Conservation (phyloP, 35 echinoderm and acorn worm species). For the Eucidaris tribuloides region DNA sequence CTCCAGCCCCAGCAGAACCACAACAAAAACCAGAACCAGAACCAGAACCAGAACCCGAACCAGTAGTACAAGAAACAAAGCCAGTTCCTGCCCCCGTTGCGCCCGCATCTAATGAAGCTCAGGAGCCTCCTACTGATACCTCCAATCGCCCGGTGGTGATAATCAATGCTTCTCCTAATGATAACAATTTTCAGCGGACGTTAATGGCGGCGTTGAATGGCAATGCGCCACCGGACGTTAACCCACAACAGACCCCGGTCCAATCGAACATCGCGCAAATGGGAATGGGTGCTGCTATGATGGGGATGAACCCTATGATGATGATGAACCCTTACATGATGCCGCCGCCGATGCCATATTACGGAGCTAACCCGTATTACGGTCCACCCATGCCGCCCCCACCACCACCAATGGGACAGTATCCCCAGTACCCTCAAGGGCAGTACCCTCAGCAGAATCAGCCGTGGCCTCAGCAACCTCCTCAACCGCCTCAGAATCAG, state of each 20-base stretch:
- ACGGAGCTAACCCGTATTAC: neutral
- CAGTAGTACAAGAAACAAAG: neutral
- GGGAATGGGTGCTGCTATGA: neutral
- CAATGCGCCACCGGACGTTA: neutral
- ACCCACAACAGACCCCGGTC: neutral
- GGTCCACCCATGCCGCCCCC: neutral
- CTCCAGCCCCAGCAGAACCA: neutral
- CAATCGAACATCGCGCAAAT: neutral
- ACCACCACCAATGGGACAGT: neutral
- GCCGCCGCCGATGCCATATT: neutral
- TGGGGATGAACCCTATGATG: neutral
- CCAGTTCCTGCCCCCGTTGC: neutral
- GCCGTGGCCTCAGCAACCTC: neutral
- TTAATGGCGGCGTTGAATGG: constrained; percentile 9
- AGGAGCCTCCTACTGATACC: neutral
- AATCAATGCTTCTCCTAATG: constrained; percentile 10
- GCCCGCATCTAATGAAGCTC: neutral
- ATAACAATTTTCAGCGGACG: neutral
- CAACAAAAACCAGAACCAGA: neutral
- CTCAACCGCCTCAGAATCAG: neutral
- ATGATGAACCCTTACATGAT: constrained; percentile 35
- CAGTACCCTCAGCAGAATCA: neutral
- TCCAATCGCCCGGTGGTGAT: constrained; percentile 12
- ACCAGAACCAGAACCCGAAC: neutral
- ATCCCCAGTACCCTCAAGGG: neutral